phyloP scores from a whole-genome alignment of 2,113 vertebrate genomes.

The Apodemus sylvaticus region DNA sequence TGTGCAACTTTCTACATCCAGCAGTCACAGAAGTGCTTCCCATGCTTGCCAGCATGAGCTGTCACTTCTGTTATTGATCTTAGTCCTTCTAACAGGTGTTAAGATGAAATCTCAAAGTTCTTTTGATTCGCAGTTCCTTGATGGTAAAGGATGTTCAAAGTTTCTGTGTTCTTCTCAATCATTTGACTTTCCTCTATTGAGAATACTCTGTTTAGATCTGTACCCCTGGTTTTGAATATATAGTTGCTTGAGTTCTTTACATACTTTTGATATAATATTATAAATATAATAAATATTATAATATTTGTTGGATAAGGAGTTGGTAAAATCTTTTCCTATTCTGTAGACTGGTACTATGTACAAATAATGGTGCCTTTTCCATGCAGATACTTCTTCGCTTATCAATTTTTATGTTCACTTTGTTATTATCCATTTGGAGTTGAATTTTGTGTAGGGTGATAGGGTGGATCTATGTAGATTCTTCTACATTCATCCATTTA shows the following conservation, averaged over 20 bases:
- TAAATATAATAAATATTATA: too few species aligned
- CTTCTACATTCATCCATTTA: neutral
- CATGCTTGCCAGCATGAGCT: neutral
- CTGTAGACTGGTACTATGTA: neutral
- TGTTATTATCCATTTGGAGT: neutral
- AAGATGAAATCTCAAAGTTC: neutral
- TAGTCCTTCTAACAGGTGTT: neutral
- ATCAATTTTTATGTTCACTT: neutral
- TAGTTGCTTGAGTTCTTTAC: neutral
- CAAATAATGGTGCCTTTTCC: neutral
- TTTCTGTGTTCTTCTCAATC: neutral
- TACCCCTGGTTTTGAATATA: neutral
- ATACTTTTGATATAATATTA: neutral
- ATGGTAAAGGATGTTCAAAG: neutral
- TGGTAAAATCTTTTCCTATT: neutral
- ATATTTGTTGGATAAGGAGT: neutral
- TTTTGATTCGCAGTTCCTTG: neutral
- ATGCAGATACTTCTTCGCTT: neutral
- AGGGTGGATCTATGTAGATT: neutral
- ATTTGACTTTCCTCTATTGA: neutral
- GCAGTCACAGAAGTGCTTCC: neutral
- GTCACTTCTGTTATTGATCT: neutral
- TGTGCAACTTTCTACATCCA: neutral
- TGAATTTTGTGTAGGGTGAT: neutral
- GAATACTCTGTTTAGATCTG: neutral